These are phyloP conservation scores for Philonicus albiceps DNA, from an alignment of 2,888 invertebrate species.

Conservation along the genomic window DNA sequence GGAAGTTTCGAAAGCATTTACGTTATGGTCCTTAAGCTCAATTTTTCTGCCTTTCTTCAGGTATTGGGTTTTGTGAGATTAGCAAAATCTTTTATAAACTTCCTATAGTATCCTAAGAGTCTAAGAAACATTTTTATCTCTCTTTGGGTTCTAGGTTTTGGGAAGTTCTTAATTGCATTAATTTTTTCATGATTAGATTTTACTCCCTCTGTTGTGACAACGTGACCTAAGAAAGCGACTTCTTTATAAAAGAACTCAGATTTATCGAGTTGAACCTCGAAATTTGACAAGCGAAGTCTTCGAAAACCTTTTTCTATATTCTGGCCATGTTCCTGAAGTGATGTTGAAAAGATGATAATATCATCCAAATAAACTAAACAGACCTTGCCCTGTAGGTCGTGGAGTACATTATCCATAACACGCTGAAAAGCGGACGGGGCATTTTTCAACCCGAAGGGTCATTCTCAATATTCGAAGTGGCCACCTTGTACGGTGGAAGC, in stretches of 20 bases:
- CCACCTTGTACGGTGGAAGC: slow-evolving; percentile 43
- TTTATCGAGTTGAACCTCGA: neutral
- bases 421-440: slow-evolving; percentile 8
- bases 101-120: neutral
- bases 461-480: slow-evolving; percentile 40
- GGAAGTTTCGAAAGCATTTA: too few species aligned
- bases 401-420: slow-evolving; percentile 47
- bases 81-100: too few species aligned
- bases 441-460: slow-evolving; percentile 24
- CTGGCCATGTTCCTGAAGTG: neutral
- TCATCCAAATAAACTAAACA: neutral
- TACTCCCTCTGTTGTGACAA: too few species aligned
- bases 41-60: too few species aligned
- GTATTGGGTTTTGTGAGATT: too few species aligned
- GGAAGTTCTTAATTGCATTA: neutral
- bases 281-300: neutral
- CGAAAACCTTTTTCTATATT: neutral
- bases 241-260: neutral
- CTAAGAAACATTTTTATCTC: neutral
- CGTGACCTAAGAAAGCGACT: too few species aligned
- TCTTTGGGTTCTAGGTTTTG: neutral
- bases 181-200: neutral
- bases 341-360: neutral
- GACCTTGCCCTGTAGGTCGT: neutral
- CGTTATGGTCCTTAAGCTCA: too few species aligned